Evolutionary conservation across 2,888 invertebrate genomes (phyloP), one percentile per base, ranked within the genome.

Genomic region (Geotrupes spiniger): DNA sequence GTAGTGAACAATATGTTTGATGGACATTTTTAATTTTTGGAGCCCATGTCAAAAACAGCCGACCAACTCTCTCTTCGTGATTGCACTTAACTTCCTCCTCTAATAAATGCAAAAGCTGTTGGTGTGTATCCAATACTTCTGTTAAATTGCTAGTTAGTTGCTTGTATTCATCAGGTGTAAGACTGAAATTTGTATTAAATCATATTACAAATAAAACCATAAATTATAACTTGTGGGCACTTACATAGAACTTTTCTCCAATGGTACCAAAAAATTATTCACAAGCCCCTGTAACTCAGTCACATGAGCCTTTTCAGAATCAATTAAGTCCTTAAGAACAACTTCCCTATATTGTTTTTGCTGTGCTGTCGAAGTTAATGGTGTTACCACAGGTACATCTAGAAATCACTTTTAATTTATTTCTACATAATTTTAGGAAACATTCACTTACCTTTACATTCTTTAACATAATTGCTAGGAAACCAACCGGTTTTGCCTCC

Each of bases 401-500:
- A 12, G 33, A 43, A 43, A 25, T 10, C 10, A 27, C 15, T 36
- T 26, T 38, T 10, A 26, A 31, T 27, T 21, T 36, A 46, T 15
- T 6, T n/a, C 36, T 10, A 15, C 2, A 40, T 16, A 14, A 43
- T 12, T 2, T 14, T 15, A 36, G 9, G 4, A 17, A 11, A 21
- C 14, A 36, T n/a, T 6, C 17, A 21, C 3, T n/a, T 71, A 78
- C 83, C 78, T 79, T 89, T 90, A 69, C 84, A 85, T 74, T 95
- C 94, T 68, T 89, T 89, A 52, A 95, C 94, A 80, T 96, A 97
- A 76, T 97, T 97, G 68, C 92, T 92, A 53, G 97, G 97, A 77
- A 98, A 98, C 97, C 97, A 98, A 64, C 96, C 97, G 54, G 97
- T 97, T 70, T 90, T 91, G 60, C 92, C 95, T 52, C 87, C 85